These are phyloP conservation scores for Riptortus pedestris DNA, from an alignment of 1,140 invertebrate species.

Conservation along the genomic window DNA sequence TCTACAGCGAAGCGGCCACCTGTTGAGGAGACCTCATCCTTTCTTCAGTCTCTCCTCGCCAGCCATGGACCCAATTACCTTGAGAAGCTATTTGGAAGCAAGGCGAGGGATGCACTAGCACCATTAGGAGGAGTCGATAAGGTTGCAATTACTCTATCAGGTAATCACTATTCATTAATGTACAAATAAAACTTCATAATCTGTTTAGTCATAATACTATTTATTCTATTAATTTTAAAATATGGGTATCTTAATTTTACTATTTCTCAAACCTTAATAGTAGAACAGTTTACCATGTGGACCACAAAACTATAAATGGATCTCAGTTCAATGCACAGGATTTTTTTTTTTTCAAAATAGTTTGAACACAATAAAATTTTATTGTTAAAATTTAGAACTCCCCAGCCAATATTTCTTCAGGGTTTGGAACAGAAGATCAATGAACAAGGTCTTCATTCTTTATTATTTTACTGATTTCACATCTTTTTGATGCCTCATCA, in stretches of 20 bases:
- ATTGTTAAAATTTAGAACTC: too few species aligned
- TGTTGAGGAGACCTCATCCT: slow-evolving; percentile 89
- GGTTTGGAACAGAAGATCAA: too few species aligned
- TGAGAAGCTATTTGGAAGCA: slow-evolving; percentile 88
- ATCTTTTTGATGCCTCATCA: too few species aligned
- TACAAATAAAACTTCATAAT: background rate
- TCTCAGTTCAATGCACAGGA: too few species aligned
- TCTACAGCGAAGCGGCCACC: slow-evolving; percentile 85
- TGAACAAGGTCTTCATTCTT: too few species aligned
- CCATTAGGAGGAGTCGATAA: slow-evolving; percentile 86
- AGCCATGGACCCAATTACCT: slow-evolving; percentile 93
- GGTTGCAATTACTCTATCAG: slow-evolving; percentile 87
- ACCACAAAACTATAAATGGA: too few species aligned
- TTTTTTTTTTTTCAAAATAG: too few species aligned
- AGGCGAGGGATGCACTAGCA: slow-evolving; percentile 78
- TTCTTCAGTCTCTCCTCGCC: slow-evolving; percentile 80
- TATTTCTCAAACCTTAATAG: too few species aligned
- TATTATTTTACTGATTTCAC: too few species aligned
- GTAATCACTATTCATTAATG: slow-evolving; percentile 52
- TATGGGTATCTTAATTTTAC: background rate
- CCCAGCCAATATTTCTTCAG: too few species aligned
- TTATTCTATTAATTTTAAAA: slow-evolving; percentile 1
- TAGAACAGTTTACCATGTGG: too few species aligned
- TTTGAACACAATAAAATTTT: too few species aligned
- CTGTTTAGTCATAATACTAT: background rate